Percentiles rank a stretch among this genome's conserved stretches.
These are phyloP conservation scores for Heliothis subflexa DNA, from an alignment of 1,140 invertebrate species.

Conservation along the genomic window DNA sequence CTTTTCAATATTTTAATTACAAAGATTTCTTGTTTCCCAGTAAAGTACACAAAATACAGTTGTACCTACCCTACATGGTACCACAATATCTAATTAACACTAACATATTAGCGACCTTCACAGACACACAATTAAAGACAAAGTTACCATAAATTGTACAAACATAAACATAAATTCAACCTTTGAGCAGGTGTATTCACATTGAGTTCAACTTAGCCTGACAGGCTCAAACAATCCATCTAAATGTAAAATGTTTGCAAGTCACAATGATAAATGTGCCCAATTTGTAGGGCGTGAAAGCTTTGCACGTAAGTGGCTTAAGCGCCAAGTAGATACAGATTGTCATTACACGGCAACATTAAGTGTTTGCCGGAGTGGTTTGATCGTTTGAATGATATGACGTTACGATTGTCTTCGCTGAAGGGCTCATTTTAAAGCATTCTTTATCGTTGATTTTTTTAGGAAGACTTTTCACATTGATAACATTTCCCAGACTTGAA, in stretches of 20 bases:
- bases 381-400: background rate
- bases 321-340: background rate
- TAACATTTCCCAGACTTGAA: too few species aligned
- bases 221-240: slow-evolving; percentile 1
- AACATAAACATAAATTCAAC: background rate
- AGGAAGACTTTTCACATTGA: too few species aligned
- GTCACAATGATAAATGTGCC: slow-evolving; percentile 29
- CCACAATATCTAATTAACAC: too few species aligned
- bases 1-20: too few species aligned
- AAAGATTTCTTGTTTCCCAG: too few species aligned
- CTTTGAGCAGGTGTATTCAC: background rate
- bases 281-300: slow-evolving; percentile 10
- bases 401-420: too few species aligned
- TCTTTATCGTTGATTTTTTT: too few species aligned
- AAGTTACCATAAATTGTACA: background rate
- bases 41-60: too few species aligned
- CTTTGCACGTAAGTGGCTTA: slow-evolving; percentile 15
- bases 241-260: slow-evolving; percentile 5
- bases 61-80: too few species aligned
- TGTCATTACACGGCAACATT: slow-evolving; percentile 18
- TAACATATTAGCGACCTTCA: too few species aligned
- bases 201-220: background rate
- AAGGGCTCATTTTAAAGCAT: too few species aligned
- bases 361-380: background rate
- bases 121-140: too few species aligned